These are phyloP conservation scores for Rhynchotus rufescens DNA, from an alignment of 2,797 vertebrate species.

Conservation along the genomic window DNA sequence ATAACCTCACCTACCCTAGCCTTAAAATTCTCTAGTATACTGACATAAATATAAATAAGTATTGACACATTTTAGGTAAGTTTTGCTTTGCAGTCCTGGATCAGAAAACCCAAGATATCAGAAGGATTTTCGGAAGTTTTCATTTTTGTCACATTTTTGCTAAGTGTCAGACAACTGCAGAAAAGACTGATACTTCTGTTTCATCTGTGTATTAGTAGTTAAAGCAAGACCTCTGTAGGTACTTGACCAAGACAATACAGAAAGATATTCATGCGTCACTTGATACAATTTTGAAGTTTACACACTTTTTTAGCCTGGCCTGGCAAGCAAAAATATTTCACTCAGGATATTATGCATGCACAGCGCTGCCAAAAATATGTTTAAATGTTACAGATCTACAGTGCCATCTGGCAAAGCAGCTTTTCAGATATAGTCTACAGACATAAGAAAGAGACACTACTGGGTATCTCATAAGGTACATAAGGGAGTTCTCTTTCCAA, in stretches of 20 bases:
- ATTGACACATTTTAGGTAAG: neutral
- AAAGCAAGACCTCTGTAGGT: neutral
- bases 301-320: slow-evolving; percentile 64
- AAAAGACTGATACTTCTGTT: slow-evolving; percentile 6
- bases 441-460: slow-evolving; percentile 15
- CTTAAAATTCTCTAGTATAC: neutral
- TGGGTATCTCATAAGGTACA: neutral
- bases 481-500: neutral
- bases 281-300: slow-evolving; percentile 50
- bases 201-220: neutral
- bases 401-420: slow-evolving; percentile 66
- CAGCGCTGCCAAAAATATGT: slow-evolving; percentile 57
- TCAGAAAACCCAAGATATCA: neutral
- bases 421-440: slow-evolving; percentile 43
- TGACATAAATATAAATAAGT: neutral
- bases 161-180: neutral
- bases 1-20: neutral
- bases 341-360: slow-evolving; percentile 51
- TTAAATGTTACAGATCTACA: slow-evolving; percentile 56
- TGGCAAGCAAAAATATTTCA: slow-evolving; percentile 70
- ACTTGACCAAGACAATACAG: neutral
- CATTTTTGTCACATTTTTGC: neutral
- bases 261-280: slow-evolving; percentile 29
- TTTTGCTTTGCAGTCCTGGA: neutral
- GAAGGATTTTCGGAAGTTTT: neutral